Percentiles rank a stretch among this genome's conserved stretches.
phyloP scores from a whole-genome alignment of 2,797 vertebrate genomes.

The Ptychadena robeensis region DNA sequence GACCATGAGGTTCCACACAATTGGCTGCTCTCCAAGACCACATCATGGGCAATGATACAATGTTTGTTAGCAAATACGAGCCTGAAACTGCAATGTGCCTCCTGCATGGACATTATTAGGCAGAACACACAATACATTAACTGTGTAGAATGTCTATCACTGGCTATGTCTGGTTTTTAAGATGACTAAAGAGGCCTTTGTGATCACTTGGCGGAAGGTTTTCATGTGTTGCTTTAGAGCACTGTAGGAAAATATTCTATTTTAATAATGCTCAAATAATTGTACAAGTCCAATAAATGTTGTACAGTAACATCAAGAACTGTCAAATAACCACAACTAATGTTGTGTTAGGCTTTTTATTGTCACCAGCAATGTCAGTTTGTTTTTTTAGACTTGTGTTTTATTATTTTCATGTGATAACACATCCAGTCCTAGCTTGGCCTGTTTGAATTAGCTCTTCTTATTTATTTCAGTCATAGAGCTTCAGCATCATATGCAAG shows the following conservation, averaged over 20 bases:
- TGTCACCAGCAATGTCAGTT: no score
- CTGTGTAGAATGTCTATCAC: background rate
- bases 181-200: constrained; percentile 59
- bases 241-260: constrained; percentile 58
- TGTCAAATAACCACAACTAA: no score
- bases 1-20: constrained; percentile 64
- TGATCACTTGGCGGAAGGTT: constrained; percentile 49
- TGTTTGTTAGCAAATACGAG: constrained; percentile 64
- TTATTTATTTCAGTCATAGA: no score
- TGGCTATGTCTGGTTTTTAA: constrained; percentile 60
- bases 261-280: constrained; percentile 63
- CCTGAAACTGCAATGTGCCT: constrained; percentile 60
- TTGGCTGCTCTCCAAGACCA: constrained; percentile 66
- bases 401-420: no score
- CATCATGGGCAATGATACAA: constrained; percentile 71
- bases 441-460: no score
- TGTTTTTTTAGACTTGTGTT: no score
- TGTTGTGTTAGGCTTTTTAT: no score
- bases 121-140: constrained; percentile 65
- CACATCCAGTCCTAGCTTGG: no score
- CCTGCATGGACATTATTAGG: constrained; percentile 60
- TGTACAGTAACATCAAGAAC: background rate
- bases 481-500: no score
- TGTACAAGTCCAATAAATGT: constrained; percentile 33
- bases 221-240: constrained; percentile 41